These are phyloP conservation scores for Torymus texanus DNA, from an alignment of 2,888 invertebrate species.

Conservation along the genomic window DNA sequence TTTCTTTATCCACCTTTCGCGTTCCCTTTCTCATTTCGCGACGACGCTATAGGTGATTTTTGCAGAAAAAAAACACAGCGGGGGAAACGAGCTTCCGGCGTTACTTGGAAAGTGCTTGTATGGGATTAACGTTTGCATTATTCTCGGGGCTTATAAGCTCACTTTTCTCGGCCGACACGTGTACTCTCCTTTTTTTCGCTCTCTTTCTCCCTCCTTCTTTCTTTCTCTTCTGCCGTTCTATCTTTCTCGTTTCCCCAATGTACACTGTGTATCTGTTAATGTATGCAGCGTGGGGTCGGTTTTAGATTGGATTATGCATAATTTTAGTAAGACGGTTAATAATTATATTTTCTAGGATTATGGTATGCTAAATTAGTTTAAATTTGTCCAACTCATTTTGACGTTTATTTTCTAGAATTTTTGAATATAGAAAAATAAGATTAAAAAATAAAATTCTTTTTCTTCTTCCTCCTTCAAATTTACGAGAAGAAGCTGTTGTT, in stretches of 20 bases:
- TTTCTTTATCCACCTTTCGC: constrained; percentile 27
- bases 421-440: background rate
- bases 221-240: constrained; percentile 2
- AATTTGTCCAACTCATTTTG: constrained; percentile 13
- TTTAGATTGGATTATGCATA: constrained; percentile 24
- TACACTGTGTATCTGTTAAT: constrained; percentile 20
- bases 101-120: constrained; percentile 53
- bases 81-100: constrained; percentile 46
- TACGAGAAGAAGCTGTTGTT: no score
- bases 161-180: constrained; percentile 43
- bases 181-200: constrained; percentile 2
- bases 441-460: no score
- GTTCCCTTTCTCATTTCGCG: constrained; percentile 44
- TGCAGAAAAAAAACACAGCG: constrained; percentile 10
- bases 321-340: constrained; percentile 28
- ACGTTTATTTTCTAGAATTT: background rate
- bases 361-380: background rate
- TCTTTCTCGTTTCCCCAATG: background rate
- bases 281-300: constrained; percentile 10
- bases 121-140: constrained; percentile 56
- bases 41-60: constrained; percentile 21
- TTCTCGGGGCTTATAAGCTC: constrained; percentile 54
- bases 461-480: no score
- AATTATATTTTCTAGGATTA: constrained; percentile 26
- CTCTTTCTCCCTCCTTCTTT: background rate